Evolutionary conservation across 2,113 vertebrate genomes (phyloP).

Genomic region (Empidonax traillii): DNA sequence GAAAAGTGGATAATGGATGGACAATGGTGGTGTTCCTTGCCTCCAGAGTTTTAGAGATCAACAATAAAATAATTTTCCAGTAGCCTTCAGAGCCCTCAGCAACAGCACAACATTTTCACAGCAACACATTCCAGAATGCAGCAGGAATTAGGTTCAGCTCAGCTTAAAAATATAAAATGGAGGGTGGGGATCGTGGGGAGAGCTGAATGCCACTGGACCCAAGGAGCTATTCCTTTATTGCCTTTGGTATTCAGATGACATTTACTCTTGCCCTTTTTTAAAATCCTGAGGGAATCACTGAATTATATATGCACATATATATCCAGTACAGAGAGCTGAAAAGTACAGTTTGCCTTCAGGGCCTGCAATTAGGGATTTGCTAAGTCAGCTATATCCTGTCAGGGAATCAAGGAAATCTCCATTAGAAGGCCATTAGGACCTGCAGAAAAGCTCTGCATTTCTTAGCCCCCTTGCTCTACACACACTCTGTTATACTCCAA

Average conservation of each 20-base stretch:
- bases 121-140: neutral
- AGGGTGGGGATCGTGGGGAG: neutral
- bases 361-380: slow-evolving; percentile 58
- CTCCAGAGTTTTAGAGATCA: neutral
- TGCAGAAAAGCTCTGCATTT: slow-evolving; percentile 31
- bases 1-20: neutral
- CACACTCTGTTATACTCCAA: neutral
- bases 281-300: slow-evolving; percentile 32
- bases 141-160: neutral
- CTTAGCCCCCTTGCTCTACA: neutral
- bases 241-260: slow-evolving; percentile 59
- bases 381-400: slow-evolving; percentile 53
- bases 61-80: neutral
- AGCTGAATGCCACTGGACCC: slow-evolving; percentile 10
- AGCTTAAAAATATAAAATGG: neutral
- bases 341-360: slow-evolving; percentile 53
- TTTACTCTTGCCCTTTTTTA: slow-evolving; percentile 47
- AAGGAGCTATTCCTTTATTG: slow-evolving; percentile 14
- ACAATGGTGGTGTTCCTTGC: neutral
- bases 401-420: slow-evolving; percentile 47
- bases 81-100: neutral
- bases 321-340: slow-evolving; percentile 26
- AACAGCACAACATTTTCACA: neutral
- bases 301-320: slow-evolving; percentile 58
- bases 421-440: slow-evolving; percentile 51